phyloP scores from a whole-genome alignment of 1,140 invertebrate genomes.

The Rhyacophila brunnea region DNA sequence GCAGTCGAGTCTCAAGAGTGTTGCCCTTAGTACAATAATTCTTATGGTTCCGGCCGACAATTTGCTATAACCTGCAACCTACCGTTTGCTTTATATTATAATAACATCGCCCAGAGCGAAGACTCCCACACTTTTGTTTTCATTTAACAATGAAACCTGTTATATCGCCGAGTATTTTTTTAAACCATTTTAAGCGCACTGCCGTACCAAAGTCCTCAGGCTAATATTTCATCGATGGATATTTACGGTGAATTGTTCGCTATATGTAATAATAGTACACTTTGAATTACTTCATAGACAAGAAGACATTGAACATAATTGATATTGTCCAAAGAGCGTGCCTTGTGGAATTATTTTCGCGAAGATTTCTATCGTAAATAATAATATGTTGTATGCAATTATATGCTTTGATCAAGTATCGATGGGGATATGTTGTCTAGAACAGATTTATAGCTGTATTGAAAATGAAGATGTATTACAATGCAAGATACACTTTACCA shows the following conservation, averaged over 20 bases:
- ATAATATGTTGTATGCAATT: neutral
- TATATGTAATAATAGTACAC: neutral
- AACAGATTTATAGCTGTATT: no score
- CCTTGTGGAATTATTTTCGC: no score
- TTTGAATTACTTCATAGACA: neutral
- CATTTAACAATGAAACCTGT: conserved; percentile 24
- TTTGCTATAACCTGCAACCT: no score
- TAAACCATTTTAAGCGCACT: conserved; percentile 7
- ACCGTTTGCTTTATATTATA: no score
- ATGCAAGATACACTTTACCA: no score
- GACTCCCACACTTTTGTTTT: conserved; percentile 29
- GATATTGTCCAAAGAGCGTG: no score
- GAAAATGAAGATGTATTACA: no score
- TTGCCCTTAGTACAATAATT: no score
- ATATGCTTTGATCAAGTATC: neutral
- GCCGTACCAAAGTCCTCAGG: conserved; percentile 8
- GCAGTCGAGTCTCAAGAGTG: no score
- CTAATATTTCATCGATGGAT: conserved; percentile 9
- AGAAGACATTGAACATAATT: neutral
- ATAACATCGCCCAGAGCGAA: neutral
- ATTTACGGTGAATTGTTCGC: conserved; percentile 14
- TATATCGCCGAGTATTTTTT: conserved; percentile 9
- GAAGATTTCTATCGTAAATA: conserved; percentile 1
- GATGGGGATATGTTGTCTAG: neutral
- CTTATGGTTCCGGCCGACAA: no score